These are phyloP conservation scores for Exocentrus adspersus DNA, from an alignment of 2,888 invertebrate species.

Conservation along the genomic window DNA sequence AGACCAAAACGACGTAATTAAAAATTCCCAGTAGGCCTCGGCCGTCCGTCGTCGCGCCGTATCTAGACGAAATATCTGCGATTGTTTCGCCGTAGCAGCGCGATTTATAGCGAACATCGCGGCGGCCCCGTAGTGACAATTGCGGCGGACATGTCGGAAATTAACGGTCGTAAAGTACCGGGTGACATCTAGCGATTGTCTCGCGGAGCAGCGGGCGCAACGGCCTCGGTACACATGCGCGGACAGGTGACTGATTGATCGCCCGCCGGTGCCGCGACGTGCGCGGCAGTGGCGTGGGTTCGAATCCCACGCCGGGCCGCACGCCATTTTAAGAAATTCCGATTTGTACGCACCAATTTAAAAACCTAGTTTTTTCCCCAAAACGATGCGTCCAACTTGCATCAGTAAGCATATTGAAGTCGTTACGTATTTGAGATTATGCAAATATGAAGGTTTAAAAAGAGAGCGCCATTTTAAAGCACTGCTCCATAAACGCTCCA, in stretches of 20 bases:
- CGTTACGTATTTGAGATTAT: no score
- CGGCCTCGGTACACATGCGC: slow-evolving; percentile 52
- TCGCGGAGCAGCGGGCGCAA: slow-evolving; percentile 45
- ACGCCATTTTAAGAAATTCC: no score
- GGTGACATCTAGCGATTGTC: slow-evolving; percentile 57
- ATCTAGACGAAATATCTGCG: slow-evolving; percentile 54
- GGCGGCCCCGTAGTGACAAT: slow-evolving; percentile 54
- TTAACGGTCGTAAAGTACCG: slow-evolving; percentile 56
- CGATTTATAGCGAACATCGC: slow-evolving; percentile 51
- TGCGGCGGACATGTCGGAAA: slow-evolving; percentile 57
- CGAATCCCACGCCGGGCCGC: slow-evolving; percentile 22
- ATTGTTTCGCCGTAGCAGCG: slow-evolving; percentile 50
- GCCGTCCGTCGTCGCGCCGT: slow-evolving; percentile 50
- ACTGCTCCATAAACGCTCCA: no score
- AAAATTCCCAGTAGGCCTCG: slow-evolving; percentile 51
- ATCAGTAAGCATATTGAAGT: no score
- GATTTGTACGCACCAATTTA: no score
- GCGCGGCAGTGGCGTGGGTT: neutral
- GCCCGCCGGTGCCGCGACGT: slow-evolving; percentile 10
- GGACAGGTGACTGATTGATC: slow-evolving; percentile 56
- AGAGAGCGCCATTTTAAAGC: no score
- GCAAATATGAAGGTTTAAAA: no score
- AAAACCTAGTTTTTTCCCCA: no score
- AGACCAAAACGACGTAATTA: slow-evolving; percentile 50
- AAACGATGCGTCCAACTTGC: no score